These are phyloP conservation scores for Chelonus formosanus DNA, from an alignment of 2,888 invertebrate species.

Conservation along the genomic window DNA sequence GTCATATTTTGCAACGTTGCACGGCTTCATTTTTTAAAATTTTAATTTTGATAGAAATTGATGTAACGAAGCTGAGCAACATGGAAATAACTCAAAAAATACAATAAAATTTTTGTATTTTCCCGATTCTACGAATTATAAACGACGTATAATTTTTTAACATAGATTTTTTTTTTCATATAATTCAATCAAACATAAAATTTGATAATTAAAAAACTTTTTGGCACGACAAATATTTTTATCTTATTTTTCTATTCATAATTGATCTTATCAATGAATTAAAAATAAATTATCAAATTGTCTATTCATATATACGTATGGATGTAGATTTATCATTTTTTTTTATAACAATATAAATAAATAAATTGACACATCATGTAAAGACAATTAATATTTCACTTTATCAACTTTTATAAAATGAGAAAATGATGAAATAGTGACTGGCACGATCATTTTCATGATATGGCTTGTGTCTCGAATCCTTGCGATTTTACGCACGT, in stretches of 20 bases:
- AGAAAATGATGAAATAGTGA: slow-evolving; percentile 24
- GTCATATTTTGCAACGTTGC: slow-evolving; percentile 54
- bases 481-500: slow-evolving; percentile 33
- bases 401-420: slow-evolving; percentile 29
- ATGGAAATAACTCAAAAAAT: slow-evolving; percentile 60
- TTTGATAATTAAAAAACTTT: slow-evolving; percentile 13
- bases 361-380: slow-evolving; percentile 35
- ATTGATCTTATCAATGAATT: slow-evolving; percentile 4
- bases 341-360: slow-evolving; percentile 39
- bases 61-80: slow-evolving; percentile 57
- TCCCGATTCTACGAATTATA: slow-evolving; percentile 34
- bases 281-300: slow-evolving; percentile 16
- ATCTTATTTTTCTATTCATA: slow-evolving; percentile 5
- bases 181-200: slow-evolving; percentile 6
- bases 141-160: slow-evolving; percentile 20
- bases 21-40: slow-evolving; percentile 49
- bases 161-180: slow-evolving; percentile 6
- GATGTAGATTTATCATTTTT: slow-evolving; percentile 22
- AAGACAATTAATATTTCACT: slow-evolving; percentile 26
- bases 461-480: slow-evolving; percentile 40
- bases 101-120: slow-evolving; percentile 56
- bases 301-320: slow-evolving; percentile 23
- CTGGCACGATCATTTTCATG: slow-evolving; percentile 24
- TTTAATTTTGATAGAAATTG: slow-evolving; percentile 13
- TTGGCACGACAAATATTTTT: slow-evolving; percentile 24